Conservation (phyloP, 2,888 invertebrate species). For the Drosophila longiperda region DNA sequence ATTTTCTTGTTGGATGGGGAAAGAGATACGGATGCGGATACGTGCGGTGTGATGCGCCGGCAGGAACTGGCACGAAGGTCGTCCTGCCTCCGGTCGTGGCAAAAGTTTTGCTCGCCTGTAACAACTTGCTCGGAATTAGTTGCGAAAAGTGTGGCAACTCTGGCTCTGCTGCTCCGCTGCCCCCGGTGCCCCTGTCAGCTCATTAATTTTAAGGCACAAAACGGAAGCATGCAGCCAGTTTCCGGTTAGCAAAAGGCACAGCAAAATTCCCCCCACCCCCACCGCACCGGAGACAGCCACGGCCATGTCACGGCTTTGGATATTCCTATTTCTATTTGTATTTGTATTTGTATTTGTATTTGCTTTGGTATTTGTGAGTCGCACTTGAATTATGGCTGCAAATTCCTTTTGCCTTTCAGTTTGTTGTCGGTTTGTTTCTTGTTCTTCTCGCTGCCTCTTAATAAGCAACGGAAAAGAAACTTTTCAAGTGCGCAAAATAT, state of each 20-base stretch:
- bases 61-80: slow-evolving; percentile 77
- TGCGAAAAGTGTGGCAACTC: slow-evolving; percentile 80
- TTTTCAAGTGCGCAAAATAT: slow-evolving; percentile 77
- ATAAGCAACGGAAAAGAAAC: slow-evolving; percentile 66
- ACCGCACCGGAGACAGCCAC: slow-evolving; percentile 59
- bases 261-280: slow-evolving; percentile 9
- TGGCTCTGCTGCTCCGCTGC: slow-evolving; percentile 18
- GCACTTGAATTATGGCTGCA: slow-evolving; percentile 71
- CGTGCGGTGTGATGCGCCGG: slow-evolving; percentile 72
- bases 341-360: slow-evolving; percentile 8
- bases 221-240: slow-evolving; percentile 82
- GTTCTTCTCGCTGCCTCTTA: slow-evolving; percentile 61
- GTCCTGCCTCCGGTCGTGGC: slow-evolving; percentile 53
- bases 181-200: slow-evolving; percentile 58
- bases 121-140: slow-evolving; percentile 77
- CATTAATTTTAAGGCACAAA: slow-evolving; percentile 80
- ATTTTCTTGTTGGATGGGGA: slow-evolving; percentile 22
- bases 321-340: slow-evolving; percentile 31
- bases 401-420: slow-evolving; percentile 56
- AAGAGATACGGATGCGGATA: slow-evolving; percentile 64
- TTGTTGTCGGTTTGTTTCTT: slow-evolving; percentile 31
- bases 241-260: slow-evolving; percentile 70
- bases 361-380: slow-evolving; percentile 54
- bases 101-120: slow-evolving; percentile 69
- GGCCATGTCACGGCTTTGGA: slow-evolving; percentile 59